These are phyloP conservation scores for Isotomurus palustris DNA, from an alignment of 2,888 invertebrate species.

Conservation along the genomic window DNA sequence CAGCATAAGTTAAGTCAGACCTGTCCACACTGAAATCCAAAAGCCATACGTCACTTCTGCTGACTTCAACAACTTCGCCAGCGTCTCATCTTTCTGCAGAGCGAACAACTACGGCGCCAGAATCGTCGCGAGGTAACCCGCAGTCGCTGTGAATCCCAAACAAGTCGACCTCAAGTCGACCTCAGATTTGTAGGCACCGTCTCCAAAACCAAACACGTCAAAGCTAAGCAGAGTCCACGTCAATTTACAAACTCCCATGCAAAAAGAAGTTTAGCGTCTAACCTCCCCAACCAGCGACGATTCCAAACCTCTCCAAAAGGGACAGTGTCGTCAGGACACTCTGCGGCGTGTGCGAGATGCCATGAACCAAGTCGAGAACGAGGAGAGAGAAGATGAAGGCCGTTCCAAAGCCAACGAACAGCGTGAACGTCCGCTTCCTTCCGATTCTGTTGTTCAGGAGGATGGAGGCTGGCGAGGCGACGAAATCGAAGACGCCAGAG, in stretches of 20 bases:
- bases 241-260: no score
- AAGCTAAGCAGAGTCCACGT: no score
- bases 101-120: constrained; percentile 31
- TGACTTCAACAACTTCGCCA: no score
- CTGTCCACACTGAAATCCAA: no score
- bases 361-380: constrained; percentile 13
- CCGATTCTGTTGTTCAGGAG: constrained; percentile 33
- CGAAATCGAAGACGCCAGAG: constrained; percentile 35
- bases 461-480: constrained; percentile 27
- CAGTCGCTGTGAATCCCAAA: constrained; percentile 26
- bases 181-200: constrained; percentile 30
- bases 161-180: constrained; percentile 30
- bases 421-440: constrained; percentile 29
- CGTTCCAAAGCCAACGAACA: constrained; percentile 29
- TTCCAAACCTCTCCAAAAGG: constrained; percentile 27
- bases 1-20: no score
- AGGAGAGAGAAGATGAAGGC: constrained; percentile 26
- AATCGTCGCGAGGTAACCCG: constrained; percentile 27
- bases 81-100: no score
- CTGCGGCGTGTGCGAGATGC: constrained; percentile 15
- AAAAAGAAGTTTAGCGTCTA: no score
- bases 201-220: constrained; percentile 29
- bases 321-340: constrained; percentile 16
- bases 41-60: no score
- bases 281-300: constrained; percentile 29